These are phyloP conservation scores for Heliocidaris erythrogramma DNA, from an alignment of 35 echinoderm and acorn worm species.

Conservation along the genomic window DNA sequence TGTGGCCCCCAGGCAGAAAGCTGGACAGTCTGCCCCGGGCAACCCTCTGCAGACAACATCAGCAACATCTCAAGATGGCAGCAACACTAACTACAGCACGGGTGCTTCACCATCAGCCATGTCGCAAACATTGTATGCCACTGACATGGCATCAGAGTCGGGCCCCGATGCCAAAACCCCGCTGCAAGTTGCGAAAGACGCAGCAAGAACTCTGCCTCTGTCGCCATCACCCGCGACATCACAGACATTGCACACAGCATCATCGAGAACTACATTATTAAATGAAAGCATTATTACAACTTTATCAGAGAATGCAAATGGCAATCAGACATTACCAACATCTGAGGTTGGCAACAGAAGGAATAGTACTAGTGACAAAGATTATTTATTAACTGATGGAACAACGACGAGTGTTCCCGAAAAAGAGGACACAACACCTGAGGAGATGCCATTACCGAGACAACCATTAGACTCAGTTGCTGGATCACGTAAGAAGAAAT, in stretches of 20 bases:
- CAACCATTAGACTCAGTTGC: not conserved
- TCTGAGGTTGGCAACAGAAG: not conserved
- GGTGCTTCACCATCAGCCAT: not conserved
- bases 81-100: not conserved
- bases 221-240: not conserved
- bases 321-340: conserved; percentile 23
- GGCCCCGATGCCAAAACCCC: not conserved
- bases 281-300: conserved; percentile 25
- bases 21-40: not conserved
- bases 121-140: not conserved
- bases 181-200: not conserved
- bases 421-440: not conserved
- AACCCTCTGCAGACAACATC: not conserved
- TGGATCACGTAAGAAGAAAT: not conserved
- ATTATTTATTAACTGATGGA: conserved; percentile 8
- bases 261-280: not conserved
- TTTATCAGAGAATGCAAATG: not conserved
- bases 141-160: not conserved
- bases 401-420: not conserved
- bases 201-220: not conserved
- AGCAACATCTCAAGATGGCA: not conserved
- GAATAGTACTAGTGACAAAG: not conserved
- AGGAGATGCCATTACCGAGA: not conserved
- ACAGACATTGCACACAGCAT: not conserved
- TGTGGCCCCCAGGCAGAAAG: conserved; percentile 17